Conservation (phyloP, 2,113 vertebrate species). For the Pseudorasbora parva region DNA sequence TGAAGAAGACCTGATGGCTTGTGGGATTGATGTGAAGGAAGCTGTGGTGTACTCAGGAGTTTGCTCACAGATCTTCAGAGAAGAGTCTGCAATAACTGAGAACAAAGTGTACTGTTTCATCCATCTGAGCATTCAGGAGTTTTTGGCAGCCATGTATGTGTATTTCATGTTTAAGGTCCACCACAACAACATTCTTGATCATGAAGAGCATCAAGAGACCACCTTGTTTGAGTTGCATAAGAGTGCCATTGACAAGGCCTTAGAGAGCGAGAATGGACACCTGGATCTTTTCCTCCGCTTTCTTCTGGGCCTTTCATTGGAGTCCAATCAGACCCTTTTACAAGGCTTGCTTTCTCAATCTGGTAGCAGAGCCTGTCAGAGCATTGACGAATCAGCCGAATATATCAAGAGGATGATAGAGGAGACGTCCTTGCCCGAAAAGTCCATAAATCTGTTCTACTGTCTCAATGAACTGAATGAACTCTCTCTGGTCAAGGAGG, state of each 20-base stretch:
- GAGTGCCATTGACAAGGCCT: conserved; percentile 37
- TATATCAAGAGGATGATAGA: conserved; percentile 53
- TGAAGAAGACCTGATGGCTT: conserved; percentile 48
- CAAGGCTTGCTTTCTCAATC: conserved; percentile 7
- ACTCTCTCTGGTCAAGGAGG: conserved; percentile 44
- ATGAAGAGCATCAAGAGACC: not conserved
- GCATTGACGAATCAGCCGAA: conserved; percentile 24
- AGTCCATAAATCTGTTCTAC: conserved; percentile 52
- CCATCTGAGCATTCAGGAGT: conserved; percentile 54
- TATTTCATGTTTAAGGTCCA: conserved; percentile 39
- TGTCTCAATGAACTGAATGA: conserved; percentile 55
- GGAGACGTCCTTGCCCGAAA: conserved; percentile 40
- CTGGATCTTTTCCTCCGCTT: conserved; percentile 53
- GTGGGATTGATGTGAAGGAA: conserved; percentile 44
- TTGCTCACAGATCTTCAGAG: conserved; percentile 51
- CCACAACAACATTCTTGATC: conserved; percentile 19
- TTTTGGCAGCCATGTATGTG: conserved; percentile 45
- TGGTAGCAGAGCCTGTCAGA: conserved; percentile 16
- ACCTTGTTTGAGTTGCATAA: conserved; percentile 42
- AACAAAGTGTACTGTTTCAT: conserved; percentile 53
- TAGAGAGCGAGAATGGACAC: conserved; percentile 48
- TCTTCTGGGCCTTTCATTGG: conserved; percentile 51
- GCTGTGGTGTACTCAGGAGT: conserved; percentile 50
- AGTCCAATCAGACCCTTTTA: conserved; percentile 48
- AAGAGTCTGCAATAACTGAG: conserved; percentile 45